Conservation (phyloP, 2,113 vertebrate genomes). For the Thomomys bottae region DNA sequence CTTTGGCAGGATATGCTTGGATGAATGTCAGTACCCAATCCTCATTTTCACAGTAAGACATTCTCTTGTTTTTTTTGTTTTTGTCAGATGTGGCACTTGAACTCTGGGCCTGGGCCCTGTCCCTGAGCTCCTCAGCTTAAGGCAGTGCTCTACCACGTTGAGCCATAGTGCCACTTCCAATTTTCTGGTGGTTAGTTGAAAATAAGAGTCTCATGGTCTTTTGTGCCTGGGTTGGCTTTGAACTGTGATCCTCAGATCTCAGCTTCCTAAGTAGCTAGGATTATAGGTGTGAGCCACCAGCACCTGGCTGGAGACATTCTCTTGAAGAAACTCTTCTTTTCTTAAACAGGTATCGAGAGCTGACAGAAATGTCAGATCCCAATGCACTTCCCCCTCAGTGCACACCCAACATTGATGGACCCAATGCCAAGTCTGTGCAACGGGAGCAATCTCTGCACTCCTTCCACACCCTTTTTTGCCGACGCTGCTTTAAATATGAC, state of each 20-base stretch:
- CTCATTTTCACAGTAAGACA: background rate
- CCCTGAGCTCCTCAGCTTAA: too few relatives aligned
- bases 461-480: conserved; percentile 98
- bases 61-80: too few relatives aligned
- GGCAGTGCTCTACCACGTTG: too few relatives aligned
- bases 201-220: too few relatives aligned
- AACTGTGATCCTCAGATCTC: too few relatives aligned
- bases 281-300: too few relatives aligned
- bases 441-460: conserved; percentile 97
- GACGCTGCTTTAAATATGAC: conserved; percentile 99
- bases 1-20: background rate
- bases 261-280: too few relatives aligned
- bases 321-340: conserved; percentile 37
- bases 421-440: conserved; percentile 96
- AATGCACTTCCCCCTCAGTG: conserved; percentile 95
- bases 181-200: too few relatives aligned
- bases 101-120: too few relatives aligned
- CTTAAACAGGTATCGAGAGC: conserved; percentile 92
- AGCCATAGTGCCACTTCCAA: too few relatives aligned
- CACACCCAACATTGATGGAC: conserved; percentile 97
- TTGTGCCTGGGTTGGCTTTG: too few relatives aligned
- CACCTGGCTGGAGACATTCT: background rate
- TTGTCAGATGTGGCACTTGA: too few relatives aligned
- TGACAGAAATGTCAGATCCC: conserved; percentile 91
- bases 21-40: background rate